Evolutionary conservation across 2,113 vertebrate genomes (phyloP).

Genomic region (Arothron firmamentum): DNA sequence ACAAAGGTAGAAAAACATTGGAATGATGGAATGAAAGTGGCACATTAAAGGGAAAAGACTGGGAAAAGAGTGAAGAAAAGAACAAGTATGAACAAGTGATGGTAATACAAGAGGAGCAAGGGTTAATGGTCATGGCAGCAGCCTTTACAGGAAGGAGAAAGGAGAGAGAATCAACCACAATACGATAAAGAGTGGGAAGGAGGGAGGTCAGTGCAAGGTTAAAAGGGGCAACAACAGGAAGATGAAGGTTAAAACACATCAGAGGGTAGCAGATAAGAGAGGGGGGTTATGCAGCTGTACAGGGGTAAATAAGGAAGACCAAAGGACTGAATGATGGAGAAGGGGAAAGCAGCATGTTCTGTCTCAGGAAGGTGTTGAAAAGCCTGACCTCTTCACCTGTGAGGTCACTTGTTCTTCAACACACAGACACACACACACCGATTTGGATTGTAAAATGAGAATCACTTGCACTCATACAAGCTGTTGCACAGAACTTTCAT

Average conservation of each 20-base stretch:
- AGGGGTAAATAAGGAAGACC: background rate
- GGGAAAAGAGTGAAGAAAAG: background rate
- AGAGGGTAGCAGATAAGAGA: conserved; percentile 1
- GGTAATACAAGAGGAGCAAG: background rate
- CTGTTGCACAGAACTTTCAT: conserved; percentile 28
- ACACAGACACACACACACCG: conserved; percentile 6
- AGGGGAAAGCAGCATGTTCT: conserved; percentile 16
- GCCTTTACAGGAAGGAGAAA: conserved; percentile 8
- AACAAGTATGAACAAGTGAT: background rate
- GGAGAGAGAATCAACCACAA: conserved; percentile 2
- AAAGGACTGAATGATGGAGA: background rate
- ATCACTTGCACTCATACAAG: conserved; percentile 15
- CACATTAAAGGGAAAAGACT: background rate
- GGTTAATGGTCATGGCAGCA: background rate
- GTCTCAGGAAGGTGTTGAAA: conserved; percentile 50
- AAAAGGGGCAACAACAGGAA: conserved; percentile 55
- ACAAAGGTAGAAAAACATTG: too few species aligned
- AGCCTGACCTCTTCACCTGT: conserved; percentile 39
- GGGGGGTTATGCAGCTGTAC: background rate
- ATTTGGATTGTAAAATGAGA: conserved; percentile 26
- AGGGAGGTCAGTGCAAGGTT: conserved; percentile 15
- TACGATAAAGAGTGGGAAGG: conserved; percentile 17
- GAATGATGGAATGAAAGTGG: background rate
- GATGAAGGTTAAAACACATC: conserved; percentile 27
- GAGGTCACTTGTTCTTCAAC: conserved; percentile 15